Evolutionary conservation across 2,888 invertebrate species (phyloP).

Genomic region (Hypomecis atomaria): DNA sequence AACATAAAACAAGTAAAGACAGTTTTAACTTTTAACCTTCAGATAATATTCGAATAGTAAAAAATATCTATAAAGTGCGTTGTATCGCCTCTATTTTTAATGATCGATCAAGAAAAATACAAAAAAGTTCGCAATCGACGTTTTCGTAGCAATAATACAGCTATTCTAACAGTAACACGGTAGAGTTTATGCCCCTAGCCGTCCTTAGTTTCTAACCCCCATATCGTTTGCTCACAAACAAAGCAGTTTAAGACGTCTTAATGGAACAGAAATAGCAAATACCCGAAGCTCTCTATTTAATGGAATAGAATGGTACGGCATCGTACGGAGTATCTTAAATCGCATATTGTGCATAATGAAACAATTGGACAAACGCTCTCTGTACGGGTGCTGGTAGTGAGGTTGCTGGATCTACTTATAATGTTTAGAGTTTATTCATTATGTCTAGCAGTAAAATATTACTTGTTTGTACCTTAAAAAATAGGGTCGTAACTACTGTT

Average conservation of each 20-base stretch:
- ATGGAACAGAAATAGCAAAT: constrained; percentile 22
- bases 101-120: too few relatives aligned
- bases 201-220: constrained; percentile 7
- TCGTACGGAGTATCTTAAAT: constrained; percentile 37
- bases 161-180: neutral
- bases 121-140: too few relatives aligned
- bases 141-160: neutral
- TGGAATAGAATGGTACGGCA: constrained; percentile 28
- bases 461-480: too few relatives aligned
- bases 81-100: too few relatives aligned
- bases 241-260: constrained; percentile 26
- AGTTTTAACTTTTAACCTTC: too few relatives aligned
- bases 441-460: too few relatives aligned
- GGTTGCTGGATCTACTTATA: neutral
- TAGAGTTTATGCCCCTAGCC: constrained; percentile 1
- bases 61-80: too few relatives aligned
- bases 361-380: constrained; percentile 46
- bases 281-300: constrained; percentile 23
- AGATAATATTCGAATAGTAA: too few relatives aligned
- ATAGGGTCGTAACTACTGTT: too few relatives aligned
- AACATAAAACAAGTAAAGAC: too few relatives aligned
- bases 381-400: constrained; percentile 17
- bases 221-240: constrained; percentile 4
- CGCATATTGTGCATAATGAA: constrained; percentile 50
- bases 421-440: too few relatives aligned